Base-by-base conservation (phyloP, 2,113 vertebrate genomes). In the Plecotus auritus region DNA sequence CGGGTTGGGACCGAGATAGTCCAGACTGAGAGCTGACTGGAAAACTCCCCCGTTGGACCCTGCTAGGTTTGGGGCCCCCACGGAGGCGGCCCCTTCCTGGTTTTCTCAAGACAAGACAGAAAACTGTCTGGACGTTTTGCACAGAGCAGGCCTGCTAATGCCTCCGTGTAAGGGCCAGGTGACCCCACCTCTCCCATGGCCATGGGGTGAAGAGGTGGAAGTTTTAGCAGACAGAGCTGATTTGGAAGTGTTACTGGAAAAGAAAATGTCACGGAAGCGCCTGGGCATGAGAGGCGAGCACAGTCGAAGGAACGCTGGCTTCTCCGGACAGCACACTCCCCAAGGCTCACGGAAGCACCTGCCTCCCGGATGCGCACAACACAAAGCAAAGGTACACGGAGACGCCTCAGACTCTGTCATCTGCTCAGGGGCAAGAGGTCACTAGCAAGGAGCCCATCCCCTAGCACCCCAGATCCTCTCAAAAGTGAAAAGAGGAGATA, bases 141-240 rank as follows among this genome's bases (percentile, higher is more conserved):
- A 78, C 26, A 28, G 59, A 61, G 23, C 49, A 64, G 54, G 42
- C 16, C 35, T 76, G 72, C 90, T 42, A 16, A 20, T 16, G 84
- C 83, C 77, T 89, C 91, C 67, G 37, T 18, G 64, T 89, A 89
- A 37, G 42, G 9, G 32, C 54, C 90, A 49, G 54, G 85, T n/a
- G 74, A n/a, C n/a, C 74, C 40, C 23, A 32, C 56, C 66, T 73
- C 77, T 90, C 81, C 78, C 54, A 73, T 20, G 78, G 94, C 85
- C 59, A n/a, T 2, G 42, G 61, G 78, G 67, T 32, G 45, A 56
- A 85, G 81, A 91, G 93, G 51, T 72, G 35, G 45, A 59, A 51
- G 86, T 77, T 69, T 11, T 37, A 88, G 80, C 14, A 37, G 28
- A 82, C 3, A 3, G 35, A 37, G 40, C 18, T 30, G 76, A 90